phyloP scores from a whole-genome alignment of 2,797 vertebrate species.

The Numenius phaeopus region DNA sequence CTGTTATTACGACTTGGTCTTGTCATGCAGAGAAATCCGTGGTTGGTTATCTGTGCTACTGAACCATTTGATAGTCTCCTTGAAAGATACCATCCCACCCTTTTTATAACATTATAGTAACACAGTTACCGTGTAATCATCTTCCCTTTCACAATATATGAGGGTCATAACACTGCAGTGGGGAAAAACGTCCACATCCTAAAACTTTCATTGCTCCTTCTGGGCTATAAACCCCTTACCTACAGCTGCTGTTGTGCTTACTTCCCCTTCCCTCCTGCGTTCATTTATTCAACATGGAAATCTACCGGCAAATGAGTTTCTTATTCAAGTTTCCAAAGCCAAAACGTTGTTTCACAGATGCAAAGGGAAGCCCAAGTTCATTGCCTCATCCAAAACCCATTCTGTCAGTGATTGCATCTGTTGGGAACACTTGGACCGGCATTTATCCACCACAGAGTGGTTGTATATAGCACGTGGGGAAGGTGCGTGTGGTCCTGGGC shows the following conservation, averaged over 20 bases:
- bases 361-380: background rate
- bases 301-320: background rate
- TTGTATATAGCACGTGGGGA: background rate
- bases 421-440: fast-evolving
- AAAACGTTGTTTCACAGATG: background rate
- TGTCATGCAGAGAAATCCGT: background rate
- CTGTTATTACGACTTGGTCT: conserved; percentile 25
- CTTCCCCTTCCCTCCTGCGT: background rate
- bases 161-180: background rate
- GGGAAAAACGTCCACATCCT: background rate
- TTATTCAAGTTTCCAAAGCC: background rate
- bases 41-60: conserved; percentile 5
- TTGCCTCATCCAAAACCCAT: background rate
- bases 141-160: background rate
- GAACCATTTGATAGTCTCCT: background rate
- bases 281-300: background rate
- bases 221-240: background rate
- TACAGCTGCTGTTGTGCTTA: background rate
- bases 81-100: background rate
- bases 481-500: fast-evolving
- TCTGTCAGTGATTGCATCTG: background rate
- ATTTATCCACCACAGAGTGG: background rate
- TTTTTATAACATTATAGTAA: background rate
- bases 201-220: background rate
- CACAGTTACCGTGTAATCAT: background rate